These are phyloP conservation scores for Neosalanx taihuensis DNA, from an alignment of 2,797 vertebrate genomes.

Conservation along the genomic window DNA sequence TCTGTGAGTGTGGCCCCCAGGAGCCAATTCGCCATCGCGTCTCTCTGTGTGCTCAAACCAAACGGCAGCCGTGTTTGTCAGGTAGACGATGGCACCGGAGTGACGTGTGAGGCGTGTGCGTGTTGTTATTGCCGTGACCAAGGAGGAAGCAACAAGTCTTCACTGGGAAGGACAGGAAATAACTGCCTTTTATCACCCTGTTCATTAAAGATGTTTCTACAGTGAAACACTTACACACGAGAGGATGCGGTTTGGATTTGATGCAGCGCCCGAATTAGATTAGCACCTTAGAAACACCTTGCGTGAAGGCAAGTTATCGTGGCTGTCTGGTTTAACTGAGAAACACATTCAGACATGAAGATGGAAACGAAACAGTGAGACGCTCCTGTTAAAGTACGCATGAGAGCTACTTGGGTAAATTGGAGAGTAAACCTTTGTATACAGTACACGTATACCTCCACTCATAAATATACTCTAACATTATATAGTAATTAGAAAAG, in stretches of 20 bases:
- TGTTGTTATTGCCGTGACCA: slow-evolving; percentile 34
- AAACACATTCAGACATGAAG: neutral
- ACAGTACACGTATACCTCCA: neutral
- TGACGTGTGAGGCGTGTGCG: slow-evolving; percentile 28
- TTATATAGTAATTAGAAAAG: slow-evolving; percentile 17
- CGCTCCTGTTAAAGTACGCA: neutral
- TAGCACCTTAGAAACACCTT: no score
- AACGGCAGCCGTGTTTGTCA: slow-evolving; percentile 48
- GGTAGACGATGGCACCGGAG: slow-evolving; percentile 22
- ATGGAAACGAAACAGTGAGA: neutral
- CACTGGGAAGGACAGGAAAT: neutral
- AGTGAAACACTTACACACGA: no score
- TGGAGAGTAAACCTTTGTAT: neutral
- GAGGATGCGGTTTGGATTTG: no score
- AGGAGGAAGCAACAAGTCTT: slow-evolving; percentile 45
- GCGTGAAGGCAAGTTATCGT: neutral
- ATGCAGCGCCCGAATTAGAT: no score
- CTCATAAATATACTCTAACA: slow-evolving; percentile 9
- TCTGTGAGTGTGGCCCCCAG: slow-evolving; percentile 67
- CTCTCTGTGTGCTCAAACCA: slow-evolving; percentile 61
- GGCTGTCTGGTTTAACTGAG: neutral
- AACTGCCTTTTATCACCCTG: neutral
- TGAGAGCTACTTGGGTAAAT: no score
- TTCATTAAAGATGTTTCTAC: no score
- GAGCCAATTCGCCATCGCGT: slow-evolving; percentile 63